Conservation (phyloP, 2,888 invertebrate species). For the Ypsolopha scabrella region DNA sequence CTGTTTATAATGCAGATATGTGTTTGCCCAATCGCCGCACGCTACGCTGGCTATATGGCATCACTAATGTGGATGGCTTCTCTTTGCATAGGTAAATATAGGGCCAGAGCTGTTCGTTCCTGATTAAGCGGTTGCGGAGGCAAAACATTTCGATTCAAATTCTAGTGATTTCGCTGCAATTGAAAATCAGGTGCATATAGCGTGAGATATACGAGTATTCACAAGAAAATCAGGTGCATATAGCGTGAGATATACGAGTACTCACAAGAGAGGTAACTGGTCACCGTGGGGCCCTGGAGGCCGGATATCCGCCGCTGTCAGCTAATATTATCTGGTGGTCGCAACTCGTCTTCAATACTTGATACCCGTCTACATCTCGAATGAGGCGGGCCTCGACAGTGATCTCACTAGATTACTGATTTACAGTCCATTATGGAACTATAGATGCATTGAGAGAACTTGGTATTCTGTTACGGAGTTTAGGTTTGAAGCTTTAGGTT, state of each 20-base stretch:
- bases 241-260: not conserved
- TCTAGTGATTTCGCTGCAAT: too few relatives aligned
- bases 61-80: constrained; percentile 67
- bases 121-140: constrained; percentile 54
- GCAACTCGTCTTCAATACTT: constrained; percentile 40
- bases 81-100: constrained; percentile 72
- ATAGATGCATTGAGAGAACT: not conserved
- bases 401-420: constrained; percentile 9
- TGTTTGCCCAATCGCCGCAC: constrained; percentile 70
- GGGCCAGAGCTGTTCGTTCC: constrained; percentile 57
- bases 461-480: not conserved
- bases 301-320: not conserved
- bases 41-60: constrained; percentile 70
- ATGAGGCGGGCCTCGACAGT: constrained; percentile 29
- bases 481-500: too few relatives aligned
- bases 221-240: too few relatives aligned
- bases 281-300: not conserved
- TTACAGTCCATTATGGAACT: not conserved
- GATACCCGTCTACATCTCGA: constrained; percentile 41
- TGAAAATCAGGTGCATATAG: too few relatives aligned
- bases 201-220: too few relatives aligned
- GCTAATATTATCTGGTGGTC: constrained; percentile 1
- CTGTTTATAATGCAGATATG: constrained; percentile 73
- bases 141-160: not conserved
- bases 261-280: not conserved